Percentiles rank a stretch among this genome's conserved stretches.
phyloP scores from a whole-genome alignment of 2,888 invertebrate genomes.

The Drosophila monieri region DNA sequence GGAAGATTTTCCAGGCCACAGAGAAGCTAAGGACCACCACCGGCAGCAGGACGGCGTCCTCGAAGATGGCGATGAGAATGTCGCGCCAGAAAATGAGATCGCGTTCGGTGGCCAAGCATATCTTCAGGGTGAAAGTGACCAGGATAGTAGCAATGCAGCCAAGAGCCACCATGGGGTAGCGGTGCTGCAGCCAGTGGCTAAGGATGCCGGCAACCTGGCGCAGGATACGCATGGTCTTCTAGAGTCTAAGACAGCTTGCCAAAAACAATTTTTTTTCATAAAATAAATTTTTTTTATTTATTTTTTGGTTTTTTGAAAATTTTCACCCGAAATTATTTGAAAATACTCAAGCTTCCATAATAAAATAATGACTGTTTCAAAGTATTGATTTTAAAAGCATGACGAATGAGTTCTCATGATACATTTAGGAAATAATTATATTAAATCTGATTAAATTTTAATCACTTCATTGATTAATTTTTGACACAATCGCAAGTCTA shows the following conservation, averaged over 20 bases:
- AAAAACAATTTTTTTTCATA: not conserved
- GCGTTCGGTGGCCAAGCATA: not conserved
- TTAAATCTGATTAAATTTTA: conserved; percentile 9
- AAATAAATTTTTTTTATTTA: not conserved
- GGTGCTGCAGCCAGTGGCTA: conserved; percentile 11
- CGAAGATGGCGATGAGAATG: rapidly evolving
- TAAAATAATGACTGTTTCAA: not conserved
- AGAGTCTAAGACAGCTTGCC: not conserved
- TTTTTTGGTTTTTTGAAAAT: not conserved
- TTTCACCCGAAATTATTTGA: not conserved
- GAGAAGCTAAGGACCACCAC: not conserved
- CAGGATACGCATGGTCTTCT: conserved; percentile 1
- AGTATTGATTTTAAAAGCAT: not conserved
- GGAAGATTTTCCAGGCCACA: not conserved
- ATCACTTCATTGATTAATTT: conserved; percentile 9
- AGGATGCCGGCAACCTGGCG: not conserved
- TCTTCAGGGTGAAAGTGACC: conserved; percentile 10
- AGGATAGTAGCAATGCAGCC: not conserved
- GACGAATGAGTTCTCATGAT: not conserved
- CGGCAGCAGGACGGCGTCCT: not conserved
- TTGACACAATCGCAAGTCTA: conserved; percentile 1
- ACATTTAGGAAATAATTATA: not conserved
- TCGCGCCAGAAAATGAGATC: conserved; percentile 33
- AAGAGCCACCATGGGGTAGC: not conserved
- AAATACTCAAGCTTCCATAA: not conserved